phyloP scores from a whole-genome alignment of 1,140 invertebrate genomes.

The Hesperophylax magnus region DNA sequence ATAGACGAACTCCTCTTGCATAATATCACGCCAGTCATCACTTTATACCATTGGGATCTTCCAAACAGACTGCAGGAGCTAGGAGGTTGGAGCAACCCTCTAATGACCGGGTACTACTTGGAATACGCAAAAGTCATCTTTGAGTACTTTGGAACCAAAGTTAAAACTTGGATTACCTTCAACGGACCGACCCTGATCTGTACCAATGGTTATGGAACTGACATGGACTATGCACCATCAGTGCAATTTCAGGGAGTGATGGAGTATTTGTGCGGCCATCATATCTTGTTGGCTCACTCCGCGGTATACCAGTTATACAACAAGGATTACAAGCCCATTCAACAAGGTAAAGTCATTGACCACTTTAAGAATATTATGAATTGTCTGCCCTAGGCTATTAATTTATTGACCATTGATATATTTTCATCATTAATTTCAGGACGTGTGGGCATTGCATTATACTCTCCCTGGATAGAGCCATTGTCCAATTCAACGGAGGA shows the following conservation, averaged over 20 bases:
- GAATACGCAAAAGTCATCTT: slow-evolving; percentile 70
- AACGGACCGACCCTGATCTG: slow-evolving; percentile 70
- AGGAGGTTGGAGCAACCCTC: slow-evolving; percentile 54
- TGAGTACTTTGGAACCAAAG: slow-evolving; percentile 68
- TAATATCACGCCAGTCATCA: slow-evolving; percentile 62
- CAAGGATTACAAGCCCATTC: slow-evolving; percentile 38
- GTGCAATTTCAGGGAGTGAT: slow-evolving; percentile 63
- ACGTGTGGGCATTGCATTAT: slow-evolving; percentile 67
- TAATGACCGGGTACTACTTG: slow-evolving; percentile 61
- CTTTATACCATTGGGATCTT: slow-evolving; percentile 60
- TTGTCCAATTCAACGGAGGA: slow-evolving; percentile 63
- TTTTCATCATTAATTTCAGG: not conserved
- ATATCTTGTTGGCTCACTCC: slow-evolving; percentile 65
- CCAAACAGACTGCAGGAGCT: slow-evolving; percentile 59
- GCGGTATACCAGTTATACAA: slow-evolving; percentile 56
- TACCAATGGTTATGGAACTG: slow-evolving; percentile 64
- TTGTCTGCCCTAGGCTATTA: no score
- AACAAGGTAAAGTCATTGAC: slow-evolving; percentile 41
- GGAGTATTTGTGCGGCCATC: slow-evolving; percentile 72
- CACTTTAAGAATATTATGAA: not conserved
- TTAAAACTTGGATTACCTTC: slow-evolving; percentile 68
- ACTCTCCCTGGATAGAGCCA: slow-evolving; percentile 70
- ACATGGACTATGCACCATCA: slow-evolving; percentile 60
- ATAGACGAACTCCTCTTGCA: slow-evolving; percentile 70
- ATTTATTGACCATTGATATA: no score